phyloP scores from a whole-genome alignment of 2,113 vertebrate genomes.

The Phodopus roborovskii region DNA sequence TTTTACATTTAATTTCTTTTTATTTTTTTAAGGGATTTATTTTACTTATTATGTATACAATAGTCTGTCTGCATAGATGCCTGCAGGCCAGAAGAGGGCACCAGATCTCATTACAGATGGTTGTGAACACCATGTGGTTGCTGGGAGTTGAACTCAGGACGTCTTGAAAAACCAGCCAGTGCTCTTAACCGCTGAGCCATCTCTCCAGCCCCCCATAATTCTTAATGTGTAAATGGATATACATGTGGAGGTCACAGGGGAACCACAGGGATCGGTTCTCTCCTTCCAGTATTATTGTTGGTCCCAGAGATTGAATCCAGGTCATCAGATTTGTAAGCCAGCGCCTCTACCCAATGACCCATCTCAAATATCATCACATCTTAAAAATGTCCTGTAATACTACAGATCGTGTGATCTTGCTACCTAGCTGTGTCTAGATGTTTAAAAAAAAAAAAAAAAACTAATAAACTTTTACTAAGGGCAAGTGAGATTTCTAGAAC shows the following conservation, averaged over 20 bases:
- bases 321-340: background rate
- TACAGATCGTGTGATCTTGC: background rate
- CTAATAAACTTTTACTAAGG: background rate
- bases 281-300: background rate
- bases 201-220: background rate
- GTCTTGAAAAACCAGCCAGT: background rate
- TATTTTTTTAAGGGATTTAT: too few species aligned
- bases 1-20: background rate
- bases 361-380: background rate
- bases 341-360: background rate
- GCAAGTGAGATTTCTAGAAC: background rate
- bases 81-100: too few species aligned
- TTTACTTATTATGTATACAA: too few species aligned
- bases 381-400: background rate
- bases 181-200: background rate
- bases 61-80: too few species aligned
- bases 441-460: background rate
- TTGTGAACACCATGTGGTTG: too few species aligned
- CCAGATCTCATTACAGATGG: too few species aligned
- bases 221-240: background rate
- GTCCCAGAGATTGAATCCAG: background rate
- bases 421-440: background rate
- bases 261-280: background rate
- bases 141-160: background rate
- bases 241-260: background rate